Conservation (phyloP, 1,140 invertebrate genomes). For the Drosophila sechellia region DNA sequence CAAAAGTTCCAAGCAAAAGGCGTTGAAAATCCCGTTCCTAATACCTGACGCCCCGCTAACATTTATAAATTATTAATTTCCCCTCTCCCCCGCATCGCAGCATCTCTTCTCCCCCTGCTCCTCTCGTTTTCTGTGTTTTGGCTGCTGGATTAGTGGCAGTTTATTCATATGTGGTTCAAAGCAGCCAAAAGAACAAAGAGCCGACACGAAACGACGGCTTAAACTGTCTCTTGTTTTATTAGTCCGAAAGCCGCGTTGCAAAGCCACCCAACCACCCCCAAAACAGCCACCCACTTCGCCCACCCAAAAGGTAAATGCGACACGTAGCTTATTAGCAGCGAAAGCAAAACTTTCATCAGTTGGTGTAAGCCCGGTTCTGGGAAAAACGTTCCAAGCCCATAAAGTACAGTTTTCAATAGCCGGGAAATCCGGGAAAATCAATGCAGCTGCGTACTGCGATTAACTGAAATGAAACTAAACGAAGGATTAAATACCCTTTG, state of each 20-base stretch:
- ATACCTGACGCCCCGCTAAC: constrained; percentile 50
- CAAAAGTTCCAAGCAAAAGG: constrained; percentile 4
- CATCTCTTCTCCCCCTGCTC: neutral
- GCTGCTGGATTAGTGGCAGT: constrained; percentile 13
- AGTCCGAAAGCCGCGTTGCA: constrained; percentile 20
- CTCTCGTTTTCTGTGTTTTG: neutral
- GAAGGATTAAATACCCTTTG: neutral
- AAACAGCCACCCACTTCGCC: neutral
- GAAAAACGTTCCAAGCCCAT: constrained; percentile 28
- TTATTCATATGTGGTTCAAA: constrained; percentile 30
- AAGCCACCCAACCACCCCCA: neutral
- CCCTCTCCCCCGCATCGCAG: neutral
- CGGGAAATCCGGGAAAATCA: neutral
- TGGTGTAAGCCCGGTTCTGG: neutral
- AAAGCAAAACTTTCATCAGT: constrained; percentile 25
- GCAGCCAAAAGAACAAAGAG: constrained; percentile 42
- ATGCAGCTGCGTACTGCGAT: constrained; percentile 9
- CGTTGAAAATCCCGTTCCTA: constrained; percentile 55
- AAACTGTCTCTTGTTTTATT: constrained; percentile 70
- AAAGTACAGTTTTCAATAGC: constrained; percentile 37
- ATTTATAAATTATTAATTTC: constrained; percentile 66
- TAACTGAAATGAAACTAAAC: neutral
- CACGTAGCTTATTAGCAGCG: constrained; percentile 51
- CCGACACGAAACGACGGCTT: constrained; percentile 28
- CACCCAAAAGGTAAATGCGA: constrained; percentile 34